Conservation (phyloP, 2,797 vertebrate genomes). For the Arctocebus calabarensis region DNA sequence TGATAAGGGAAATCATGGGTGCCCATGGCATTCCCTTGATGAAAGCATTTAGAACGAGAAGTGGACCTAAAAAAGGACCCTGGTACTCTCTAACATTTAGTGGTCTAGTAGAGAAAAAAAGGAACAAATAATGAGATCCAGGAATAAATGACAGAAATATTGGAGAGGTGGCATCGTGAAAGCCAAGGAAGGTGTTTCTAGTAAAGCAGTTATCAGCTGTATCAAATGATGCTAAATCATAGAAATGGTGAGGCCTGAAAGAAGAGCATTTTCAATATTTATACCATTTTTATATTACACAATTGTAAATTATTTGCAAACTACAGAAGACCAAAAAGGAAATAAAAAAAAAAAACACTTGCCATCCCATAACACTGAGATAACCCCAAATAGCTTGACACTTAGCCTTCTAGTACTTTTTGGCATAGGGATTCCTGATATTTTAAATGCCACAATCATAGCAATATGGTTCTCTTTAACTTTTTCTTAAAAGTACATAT, state of each 20-base stretch:
- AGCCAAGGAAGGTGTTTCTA: neutral
- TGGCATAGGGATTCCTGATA: neutral
- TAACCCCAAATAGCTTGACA: constrained; percentile 9
- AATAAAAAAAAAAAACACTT: neutral
- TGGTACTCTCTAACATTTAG: neutral
- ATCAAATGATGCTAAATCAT: neutral
- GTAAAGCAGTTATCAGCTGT: neutral
- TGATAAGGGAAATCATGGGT: neutral
- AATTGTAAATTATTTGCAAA: constrained; percentile 26
- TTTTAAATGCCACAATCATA: constrained; percentile 3
- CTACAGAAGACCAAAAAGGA: constrained; percentile 13
- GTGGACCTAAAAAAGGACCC: neutral
- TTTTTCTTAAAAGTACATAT: constrained; percentile 38
- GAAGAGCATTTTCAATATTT: neutral
- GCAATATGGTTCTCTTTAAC: constrained; percentile 21
- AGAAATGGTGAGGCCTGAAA: neutral
- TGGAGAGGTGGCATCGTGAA: neutral
- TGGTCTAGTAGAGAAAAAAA: neutral
- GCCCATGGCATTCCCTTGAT: neutral
- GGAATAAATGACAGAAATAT: neutral
- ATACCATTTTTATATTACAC: neutral
- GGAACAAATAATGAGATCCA: neutral
- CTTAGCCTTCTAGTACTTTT: neutral
- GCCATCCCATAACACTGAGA: neutral
- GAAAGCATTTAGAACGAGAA: neutral